These are phyloP conservation scores for Sinhomidia bicolor DNA, from an alignment of 2,888 invertebrate genomes.

Conservation along the genomic window DNA sequence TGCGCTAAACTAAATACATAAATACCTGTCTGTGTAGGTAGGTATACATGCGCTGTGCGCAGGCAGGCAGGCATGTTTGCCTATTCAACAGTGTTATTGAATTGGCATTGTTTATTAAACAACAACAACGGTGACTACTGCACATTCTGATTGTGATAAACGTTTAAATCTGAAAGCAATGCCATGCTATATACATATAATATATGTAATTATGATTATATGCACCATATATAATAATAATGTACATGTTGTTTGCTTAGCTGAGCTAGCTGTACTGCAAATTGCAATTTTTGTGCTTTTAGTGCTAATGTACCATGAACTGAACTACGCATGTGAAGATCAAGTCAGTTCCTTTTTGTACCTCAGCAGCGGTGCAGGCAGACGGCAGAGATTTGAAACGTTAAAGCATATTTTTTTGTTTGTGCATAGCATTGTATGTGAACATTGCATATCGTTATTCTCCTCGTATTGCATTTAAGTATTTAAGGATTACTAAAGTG, in stretches of 20 bases:
- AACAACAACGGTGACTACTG: no score
- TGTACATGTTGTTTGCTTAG: no score
- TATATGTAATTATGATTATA: no score
- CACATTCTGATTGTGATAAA: background rate
- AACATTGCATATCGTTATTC: background rate
- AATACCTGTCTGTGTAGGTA: background rate
- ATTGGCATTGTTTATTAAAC: no score
- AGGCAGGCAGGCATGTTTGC: no score
- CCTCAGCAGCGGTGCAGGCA: background rate
- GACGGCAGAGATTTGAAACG: background rate
- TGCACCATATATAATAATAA: no score
- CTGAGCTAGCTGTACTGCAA: no score
- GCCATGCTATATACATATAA: background rate
- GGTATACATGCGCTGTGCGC: background rate
- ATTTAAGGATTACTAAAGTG: no score
- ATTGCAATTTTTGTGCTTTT: background rate
- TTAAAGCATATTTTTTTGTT: background rate
- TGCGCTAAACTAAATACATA: constrained; percentile 2
- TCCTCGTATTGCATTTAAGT: background rate
- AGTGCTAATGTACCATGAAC: background rate
- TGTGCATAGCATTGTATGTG: background rate
- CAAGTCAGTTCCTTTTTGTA: constrained; percentile 11
- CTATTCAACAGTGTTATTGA: no score
- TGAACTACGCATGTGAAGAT: background rate
- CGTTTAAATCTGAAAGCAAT: background rate